Percentiles rank a stretch among this genome's conserved stretches.
Conservation (phyloP, 2,888 invertebrate genomes). For the Invenusta paracnida region DNA sequence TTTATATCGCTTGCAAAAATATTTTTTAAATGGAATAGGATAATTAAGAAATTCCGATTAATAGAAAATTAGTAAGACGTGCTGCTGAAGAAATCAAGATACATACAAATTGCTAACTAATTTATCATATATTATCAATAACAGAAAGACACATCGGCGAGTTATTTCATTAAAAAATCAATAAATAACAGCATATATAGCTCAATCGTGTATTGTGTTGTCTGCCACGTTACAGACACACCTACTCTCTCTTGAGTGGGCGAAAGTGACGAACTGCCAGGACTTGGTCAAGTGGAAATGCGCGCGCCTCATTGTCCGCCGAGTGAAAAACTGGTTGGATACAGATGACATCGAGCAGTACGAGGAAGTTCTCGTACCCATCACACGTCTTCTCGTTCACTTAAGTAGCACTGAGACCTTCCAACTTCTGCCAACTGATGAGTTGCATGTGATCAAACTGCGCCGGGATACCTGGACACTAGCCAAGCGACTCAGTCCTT, state of each 20-base stretch:
- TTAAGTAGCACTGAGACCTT: not conserved
- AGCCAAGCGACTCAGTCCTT: not conserved
- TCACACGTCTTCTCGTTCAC: not conserved
- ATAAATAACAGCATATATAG: no score
- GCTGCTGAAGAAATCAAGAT: no score
- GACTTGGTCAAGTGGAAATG: conserved; percentile 11
- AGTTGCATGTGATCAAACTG: not conserved
- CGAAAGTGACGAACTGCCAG: not conserved
- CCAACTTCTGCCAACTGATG: not conserved
- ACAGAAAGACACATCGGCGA: no score
- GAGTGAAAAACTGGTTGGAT: not conserved
- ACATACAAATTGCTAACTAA: no score
- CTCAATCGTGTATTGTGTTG: not conserved
- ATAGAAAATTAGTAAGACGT: no score
- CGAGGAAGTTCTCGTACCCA: not conserved
- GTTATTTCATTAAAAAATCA: no score
- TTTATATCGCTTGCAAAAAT: no score
- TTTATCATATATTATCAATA: no score
- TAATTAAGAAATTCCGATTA: no score
- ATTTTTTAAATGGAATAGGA: no score
- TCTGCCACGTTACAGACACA: not conserved
- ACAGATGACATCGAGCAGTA: not conserved
- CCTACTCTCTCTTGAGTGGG: not conserved
- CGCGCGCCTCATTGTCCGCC: not conserved
- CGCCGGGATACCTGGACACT: not conserved